A percentile compares a stretch with the other conserved stretches of the same genome.
These are phyloP conservation scores for Drosophila mimica DNA, from an alignment of 2,888 invertebrate species.

Conservation along the genomic window DNA sequence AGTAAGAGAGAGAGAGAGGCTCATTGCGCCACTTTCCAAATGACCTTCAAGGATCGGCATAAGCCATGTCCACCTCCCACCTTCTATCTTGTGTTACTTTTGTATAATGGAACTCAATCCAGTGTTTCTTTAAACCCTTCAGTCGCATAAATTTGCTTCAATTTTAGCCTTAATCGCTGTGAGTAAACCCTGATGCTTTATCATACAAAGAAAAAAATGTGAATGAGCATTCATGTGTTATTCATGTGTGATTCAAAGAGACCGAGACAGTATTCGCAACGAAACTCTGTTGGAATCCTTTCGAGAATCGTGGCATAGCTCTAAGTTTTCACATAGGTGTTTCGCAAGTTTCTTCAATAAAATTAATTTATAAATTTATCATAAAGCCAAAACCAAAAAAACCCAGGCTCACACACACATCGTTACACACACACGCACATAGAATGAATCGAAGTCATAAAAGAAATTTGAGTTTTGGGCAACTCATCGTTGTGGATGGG, in stretches of 20 bases:
- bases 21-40: background rate
- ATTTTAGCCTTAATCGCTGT: conserved; percentile 22
- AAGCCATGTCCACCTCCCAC: too few species aligned
- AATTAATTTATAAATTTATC: conserved; percentile 71
- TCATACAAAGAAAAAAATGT: conserved; percentile 37
- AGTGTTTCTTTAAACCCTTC: background rate
- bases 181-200: conserved; percentile 39
- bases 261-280: background rate
- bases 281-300: conserved; percentile 28
- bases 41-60: too few species aligned
- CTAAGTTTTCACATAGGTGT: conserved; percentile 16
- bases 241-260: conserved; percentile 46
- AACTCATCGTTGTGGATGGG: conserved; percentile 49
- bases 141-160: conserved; percentile 38
- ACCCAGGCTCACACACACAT: conserved; percentile 14
- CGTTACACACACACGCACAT: background rate
- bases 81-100: background rate
- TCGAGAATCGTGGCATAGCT: conserved; percentile 15
- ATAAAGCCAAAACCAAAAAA: conserved; percentile 48
- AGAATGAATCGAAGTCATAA: conserved; percentile 37
- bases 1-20: background rate
- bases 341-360: conserved; percentile 39
- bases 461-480: conserved; percentile 46
- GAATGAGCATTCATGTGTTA: conserved; percentile 41
- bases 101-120: background rate